These are phyloP conservation scores for Sminthopsis crassicaudata DNA, from an alignment of 2,113 vertebrate species.

Conservation along the genomic window DNA sequence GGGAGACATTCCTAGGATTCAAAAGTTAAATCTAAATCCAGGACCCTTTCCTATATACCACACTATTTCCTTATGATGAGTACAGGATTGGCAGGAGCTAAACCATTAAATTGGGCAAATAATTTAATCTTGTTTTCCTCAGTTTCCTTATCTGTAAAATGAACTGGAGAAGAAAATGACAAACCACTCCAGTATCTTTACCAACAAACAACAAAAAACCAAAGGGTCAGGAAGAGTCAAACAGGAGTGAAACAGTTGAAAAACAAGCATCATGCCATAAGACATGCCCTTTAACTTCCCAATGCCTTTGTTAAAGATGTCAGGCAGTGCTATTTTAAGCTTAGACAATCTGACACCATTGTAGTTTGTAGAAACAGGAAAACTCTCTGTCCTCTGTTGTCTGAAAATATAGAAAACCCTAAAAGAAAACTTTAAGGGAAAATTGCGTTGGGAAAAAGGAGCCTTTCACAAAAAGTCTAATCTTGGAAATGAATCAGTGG, in stretches of 20 bases:
- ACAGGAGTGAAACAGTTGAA: background rate
- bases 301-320: background rate
- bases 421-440: background rate
- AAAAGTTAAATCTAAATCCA: no score
- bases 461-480: background rate
- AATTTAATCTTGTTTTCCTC: background rate
- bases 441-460: background rate
- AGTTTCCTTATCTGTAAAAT: background rate
- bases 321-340: constrained; percentile 24
- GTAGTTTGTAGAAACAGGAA: constrained; percentile 25
- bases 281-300: background rate
- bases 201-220: background rate
- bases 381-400: background rate
- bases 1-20: background rate
- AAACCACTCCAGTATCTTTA: background rate
- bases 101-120: constrained; percentile 24
- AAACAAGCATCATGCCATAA: background rate
- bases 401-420: constrained; percentile 5
- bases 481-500: constrained; percentile 5
- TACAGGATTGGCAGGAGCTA: background rate
- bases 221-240: background rate
- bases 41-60: no score
- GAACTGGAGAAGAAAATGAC: background rate
- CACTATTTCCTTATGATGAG: background rate
- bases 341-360: background rate